Conservation (phyloP, 2,888 invertebrate species). For the Ennomos fuscantarius region DNA sequence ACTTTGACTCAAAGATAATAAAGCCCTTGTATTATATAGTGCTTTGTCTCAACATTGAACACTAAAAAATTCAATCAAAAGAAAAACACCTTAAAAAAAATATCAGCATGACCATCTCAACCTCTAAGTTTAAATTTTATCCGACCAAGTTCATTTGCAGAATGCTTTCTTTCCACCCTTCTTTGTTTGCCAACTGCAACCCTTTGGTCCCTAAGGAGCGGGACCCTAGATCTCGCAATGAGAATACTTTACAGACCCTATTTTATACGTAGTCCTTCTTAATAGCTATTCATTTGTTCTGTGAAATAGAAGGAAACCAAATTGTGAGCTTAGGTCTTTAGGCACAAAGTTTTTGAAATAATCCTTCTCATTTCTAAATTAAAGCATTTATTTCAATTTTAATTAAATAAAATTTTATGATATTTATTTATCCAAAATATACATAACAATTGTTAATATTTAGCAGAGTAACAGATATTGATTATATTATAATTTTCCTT, state of each 20-base stretch:
- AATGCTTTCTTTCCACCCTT: slow-evolving; percentile 25
- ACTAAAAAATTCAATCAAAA: no score
- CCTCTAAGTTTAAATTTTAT: slow-evolving; percentile 20
- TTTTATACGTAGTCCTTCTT: slow-evolving; percentile 48
- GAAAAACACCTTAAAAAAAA: not conserved
- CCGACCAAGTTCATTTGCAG: slow-evolving; percentile 23
- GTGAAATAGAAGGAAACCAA: slow-evolving; percentile 6
- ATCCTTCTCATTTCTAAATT: no score
- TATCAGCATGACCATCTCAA: slow-evolving; percentile 16
- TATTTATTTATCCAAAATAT: no score
- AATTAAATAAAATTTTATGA: no score
- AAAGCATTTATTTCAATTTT: no score
- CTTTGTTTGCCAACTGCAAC: slow-evolving; percentile 19
- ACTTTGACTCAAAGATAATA: no score
- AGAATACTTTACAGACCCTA: slow-evolving; percentile 57
- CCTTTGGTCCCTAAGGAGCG: slow-evolving; percentile 32
- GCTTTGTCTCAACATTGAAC: no score
- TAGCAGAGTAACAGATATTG: no score
- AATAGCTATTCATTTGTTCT: slow-evolving; percentile 47
- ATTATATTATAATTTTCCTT: no score
- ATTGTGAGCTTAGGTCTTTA: not conserved
- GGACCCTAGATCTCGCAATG: slow-evolving; percentile 54
- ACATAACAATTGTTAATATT: no score
- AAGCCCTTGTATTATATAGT: no score
- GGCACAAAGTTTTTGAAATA: not conserved